Evolutionary conservation across 1,140 invertebrate genomes (phyloP).

Genomic region (Trichonephila clavipes): DNA sequence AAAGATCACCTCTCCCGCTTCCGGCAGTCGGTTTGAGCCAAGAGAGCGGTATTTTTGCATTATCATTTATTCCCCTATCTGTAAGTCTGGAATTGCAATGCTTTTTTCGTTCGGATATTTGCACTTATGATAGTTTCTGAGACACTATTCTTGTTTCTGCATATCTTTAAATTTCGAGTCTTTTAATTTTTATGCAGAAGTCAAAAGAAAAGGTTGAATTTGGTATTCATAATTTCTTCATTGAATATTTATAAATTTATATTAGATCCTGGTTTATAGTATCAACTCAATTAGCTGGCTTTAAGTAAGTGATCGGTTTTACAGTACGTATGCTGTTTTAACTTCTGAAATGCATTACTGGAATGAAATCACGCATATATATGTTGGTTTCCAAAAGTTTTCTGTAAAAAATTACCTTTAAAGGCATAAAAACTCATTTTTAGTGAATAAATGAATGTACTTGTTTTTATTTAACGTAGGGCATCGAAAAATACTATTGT

Average conservation of each 20-base stretch:
- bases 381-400: not conserved
- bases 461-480: not conserved
- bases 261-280: constrained; percentile 1
- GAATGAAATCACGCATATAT: not conserved
- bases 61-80: constrained; percentile 45
- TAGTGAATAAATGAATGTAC: not conserved
- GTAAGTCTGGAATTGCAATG: not conserved
- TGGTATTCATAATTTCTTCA: constrained; percentile 46
- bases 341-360: not conserved
- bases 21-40: constrained; percentile 41
- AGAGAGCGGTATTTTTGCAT: constrained; percentile 56
- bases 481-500: no score
- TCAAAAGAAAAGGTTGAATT: not conserved
- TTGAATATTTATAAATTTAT: constrained; percentile 64
- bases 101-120: constrained; percentile 66
- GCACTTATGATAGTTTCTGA: constrained; percentile 21
- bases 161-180: not conserved
- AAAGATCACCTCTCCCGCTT: constrained; percentile 61
- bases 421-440: not conserved
- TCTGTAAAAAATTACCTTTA: not conserved
- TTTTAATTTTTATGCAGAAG: constrained; percentile 55
- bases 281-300: constrained; percentile 54
- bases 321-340: not conserved
- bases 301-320: constrained; percentile 12
- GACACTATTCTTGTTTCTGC: constrained; percentile 27